These are phyloP conservation scores for Fregata magnificens DNA, from an alignment of 2,113 vertebrate species.

Conservation along the genomic window DNA sequence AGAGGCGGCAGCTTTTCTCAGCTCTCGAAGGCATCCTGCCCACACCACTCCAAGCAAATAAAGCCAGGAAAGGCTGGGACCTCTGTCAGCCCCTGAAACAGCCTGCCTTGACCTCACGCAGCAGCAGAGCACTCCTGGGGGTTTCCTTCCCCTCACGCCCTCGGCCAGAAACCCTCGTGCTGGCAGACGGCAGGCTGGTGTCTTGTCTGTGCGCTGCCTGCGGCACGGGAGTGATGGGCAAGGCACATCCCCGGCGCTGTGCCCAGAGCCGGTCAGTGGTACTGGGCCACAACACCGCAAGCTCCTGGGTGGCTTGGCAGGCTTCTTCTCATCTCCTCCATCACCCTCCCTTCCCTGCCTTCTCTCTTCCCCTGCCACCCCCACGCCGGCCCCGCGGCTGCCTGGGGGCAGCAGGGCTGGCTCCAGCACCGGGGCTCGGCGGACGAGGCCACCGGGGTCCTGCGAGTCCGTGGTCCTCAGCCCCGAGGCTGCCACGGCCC, in stretches of 20 bases:
- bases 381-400: fast-evolving
- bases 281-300: background rate
- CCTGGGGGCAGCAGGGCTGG: no score
- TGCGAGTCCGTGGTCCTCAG: background rate
- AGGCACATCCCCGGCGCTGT: fast-evolving
- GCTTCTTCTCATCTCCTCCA: background rate
- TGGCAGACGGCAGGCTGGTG: background rate
- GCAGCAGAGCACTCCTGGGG: background rate
- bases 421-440: background rate
- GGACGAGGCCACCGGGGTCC: fast-evolving
- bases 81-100: background rate
- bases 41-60: background rate
- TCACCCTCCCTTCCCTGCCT: background rate
- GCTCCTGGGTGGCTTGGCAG: background rate
- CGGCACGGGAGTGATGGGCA: fast-evolving
- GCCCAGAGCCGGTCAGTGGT: background rate
- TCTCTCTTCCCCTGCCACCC: background rate
- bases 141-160: background rate
- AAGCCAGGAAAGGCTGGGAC: background rate
- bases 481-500: background rate
- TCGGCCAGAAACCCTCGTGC: background rate
- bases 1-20: background rate
- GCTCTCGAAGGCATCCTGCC: background rate
- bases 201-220: fast-evolving
- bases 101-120: no score